These are phyloP conservation scores for Cryptoprocta ferox DNA, from an alignment of 2,797 vertebrate genomes.

Conservation along the genomic window DNA sequence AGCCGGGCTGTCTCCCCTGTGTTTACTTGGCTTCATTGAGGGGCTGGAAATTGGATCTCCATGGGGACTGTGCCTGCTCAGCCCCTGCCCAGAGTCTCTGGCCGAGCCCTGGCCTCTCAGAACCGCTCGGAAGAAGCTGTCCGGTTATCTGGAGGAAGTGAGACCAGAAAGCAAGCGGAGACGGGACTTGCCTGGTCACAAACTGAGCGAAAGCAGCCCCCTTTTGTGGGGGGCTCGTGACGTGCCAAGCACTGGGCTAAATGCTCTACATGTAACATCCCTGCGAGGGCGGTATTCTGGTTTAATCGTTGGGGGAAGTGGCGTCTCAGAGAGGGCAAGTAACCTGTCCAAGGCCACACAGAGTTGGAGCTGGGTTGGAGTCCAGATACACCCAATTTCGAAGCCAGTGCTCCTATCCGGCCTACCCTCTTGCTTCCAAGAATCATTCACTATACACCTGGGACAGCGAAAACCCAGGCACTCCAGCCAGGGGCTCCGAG, in stretches of 20 bases:
- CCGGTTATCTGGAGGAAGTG: not conserved
- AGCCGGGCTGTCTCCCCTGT: constrained; percentile 74
- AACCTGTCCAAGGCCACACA: not conserved
- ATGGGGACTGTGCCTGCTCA: constrained; percentile 42
- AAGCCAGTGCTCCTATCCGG: not conserved
- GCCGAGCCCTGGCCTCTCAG: not conserved
- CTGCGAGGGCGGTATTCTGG: not conserved
- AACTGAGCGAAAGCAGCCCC: too few relatives aligned
- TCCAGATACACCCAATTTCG: not conserved
- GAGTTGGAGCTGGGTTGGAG: not conserved
- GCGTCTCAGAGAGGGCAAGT: not conserved
- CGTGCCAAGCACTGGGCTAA: not conserved
- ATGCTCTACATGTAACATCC: not conserved
- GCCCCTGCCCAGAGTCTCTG: not conserved
- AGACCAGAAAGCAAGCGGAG: not conserved
- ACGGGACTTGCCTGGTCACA: not conserved
- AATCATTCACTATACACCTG: too few relatives aligned
- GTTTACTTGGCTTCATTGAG: constrained; percentile 77
- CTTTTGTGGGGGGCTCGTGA: fast-evolving
- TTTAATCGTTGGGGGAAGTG: not conserved
- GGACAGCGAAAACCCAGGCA: fast-evolving
- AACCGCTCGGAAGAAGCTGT: not conserved
- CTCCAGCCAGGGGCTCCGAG: too few relatives aligned
- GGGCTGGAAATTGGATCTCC: constrained; percentile 71
- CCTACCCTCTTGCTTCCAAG: not conserved